Evolutionary conservation across 1,140 invertebrate species (phyloP), one percentile per base, ranked within the genome.

Genomic region (Carposina sasakii): DNA sequence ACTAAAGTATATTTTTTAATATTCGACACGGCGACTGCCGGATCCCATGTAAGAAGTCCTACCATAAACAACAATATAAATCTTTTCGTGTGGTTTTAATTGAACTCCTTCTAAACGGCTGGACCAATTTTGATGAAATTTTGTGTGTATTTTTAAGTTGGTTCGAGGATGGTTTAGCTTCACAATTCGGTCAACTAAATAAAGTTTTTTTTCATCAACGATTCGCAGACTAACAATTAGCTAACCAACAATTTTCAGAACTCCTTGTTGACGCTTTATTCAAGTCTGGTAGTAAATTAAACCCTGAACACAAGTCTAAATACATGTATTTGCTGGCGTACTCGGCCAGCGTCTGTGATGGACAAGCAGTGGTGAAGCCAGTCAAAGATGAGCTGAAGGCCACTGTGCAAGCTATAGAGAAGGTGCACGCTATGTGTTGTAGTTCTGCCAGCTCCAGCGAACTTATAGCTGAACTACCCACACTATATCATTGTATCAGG

Each of bases 321-420:
- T 99, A 99, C 70, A 95, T 99, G 67, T 96, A 94, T 84, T 84
- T 99, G 28, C 81, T 99, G 46, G 96, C 97, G 2, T 99, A 99
- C 86, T 95, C 97, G 6, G 92, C 96, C 1, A 97, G 96, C 76
- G 96, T 99, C 0, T 92, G 92, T 63, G 97, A 99, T 77, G 67
- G 71, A 0, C 55, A 52, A 0, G 88, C 88, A 16, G 76, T 87
- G 0, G 85, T 87, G 12, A 95, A 94, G 63, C 97, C 96, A 69
- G 90, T 90, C 1, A 94, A 94, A 75, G 94, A 96, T 59, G 96
- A 98, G 71, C 76, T 98, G 9, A 98, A 98, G 78, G 88, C 91
- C 1, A 98, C 97, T 3, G 91, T 92, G 41, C 92, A 96, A 75
- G 95, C 96, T 1, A 92, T 99, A 52, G 96, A 99, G 69, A 98